A percentile compares a stretch with the other conserved stretches of the same genome.
Evolutionary conservation across 1,140 invertebrate species (phyloP).

Genomic region (Drosophila nigrodunni): DNA sequence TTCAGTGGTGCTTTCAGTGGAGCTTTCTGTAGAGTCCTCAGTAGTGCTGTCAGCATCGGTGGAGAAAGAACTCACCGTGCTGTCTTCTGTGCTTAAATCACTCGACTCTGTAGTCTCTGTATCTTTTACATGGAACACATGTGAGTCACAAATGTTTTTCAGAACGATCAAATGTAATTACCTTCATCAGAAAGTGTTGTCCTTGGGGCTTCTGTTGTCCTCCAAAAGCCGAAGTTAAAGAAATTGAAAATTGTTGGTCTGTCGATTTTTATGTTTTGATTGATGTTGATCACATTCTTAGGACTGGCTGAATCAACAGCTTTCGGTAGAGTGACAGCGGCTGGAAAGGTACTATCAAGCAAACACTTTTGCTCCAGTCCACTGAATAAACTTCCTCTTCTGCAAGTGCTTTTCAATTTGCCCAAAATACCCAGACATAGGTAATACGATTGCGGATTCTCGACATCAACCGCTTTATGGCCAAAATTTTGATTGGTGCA

Average conservation of each 20-base stretch:
- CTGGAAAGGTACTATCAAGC: not conserved
- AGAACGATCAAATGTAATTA: not conserved
- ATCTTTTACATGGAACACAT: not conserved
- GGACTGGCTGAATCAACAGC: not conserved
- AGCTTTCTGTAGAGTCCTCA: not conserved
- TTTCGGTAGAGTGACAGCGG: not conserved
- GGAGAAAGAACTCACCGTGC: slow-evolving; percentile 17
- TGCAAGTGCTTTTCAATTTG: slow-evolving; percentile 12
- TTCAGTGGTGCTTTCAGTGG: not conserved
- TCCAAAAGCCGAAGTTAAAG: slow-evolving; percentile 14
- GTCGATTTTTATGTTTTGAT: slow-evolving; percentile 29
- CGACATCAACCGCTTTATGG: slow-evolving; percentile 21
- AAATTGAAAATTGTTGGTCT: slow-evolving; percentile 42
- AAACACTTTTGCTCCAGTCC: slow-evolving; percentile 27
- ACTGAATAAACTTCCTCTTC: slow-evolving; percentile 29
- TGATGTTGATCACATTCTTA: slow-evolving; percentile 33
- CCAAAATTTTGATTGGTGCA: slow-evolving; percentile 27
- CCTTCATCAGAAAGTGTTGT: not conserved
- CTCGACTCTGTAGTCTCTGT: not conserved
- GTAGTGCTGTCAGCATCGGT: not conserved
- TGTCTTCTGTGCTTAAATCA: not conserved
- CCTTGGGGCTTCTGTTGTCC: not conserved
- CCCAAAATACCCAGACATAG: slow-evolving; percentile 35
- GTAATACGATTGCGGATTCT: slow-evolving; percentile 24
- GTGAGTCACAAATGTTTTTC: not conserved